Evolutionary conservation across 1,140 invertebrate species (phyloP), one percentile per base, ranked within the genome.

Genomic region (Drosophila ficusphila): DNA sequence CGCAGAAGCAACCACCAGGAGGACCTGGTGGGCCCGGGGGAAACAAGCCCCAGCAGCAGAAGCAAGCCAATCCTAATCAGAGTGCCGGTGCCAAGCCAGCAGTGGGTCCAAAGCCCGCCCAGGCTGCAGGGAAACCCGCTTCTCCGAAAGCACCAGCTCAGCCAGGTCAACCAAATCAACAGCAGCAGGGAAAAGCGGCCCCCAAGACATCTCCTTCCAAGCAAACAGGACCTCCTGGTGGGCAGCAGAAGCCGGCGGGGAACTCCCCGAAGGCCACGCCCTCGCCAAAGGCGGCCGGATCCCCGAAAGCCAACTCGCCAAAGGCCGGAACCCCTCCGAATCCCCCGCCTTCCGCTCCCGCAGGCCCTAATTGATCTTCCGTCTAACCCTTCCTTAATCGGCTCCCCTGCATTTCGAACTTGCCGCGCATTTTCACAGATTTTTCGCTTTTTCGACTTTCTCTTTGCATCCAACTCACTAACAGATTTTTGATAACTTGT

Each of bases 171-270:
- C 18, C 41, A 12, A 53, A 46, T 49, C 34, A 29, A 41, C 18
- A 61, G 16, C 29, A 71, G 5, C 72, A 72, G 31, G 60, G 72
- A 18, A 74, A 69, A 46, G 12, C 42, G 4, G 56, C 48, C 8
- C 64, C 67, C 21, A 85, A 85, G 33, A 41, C 77, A 19, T 82
- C 81, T 16, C 69, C 81, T 12, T 62, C 76, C 11, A 83, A 82
- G 39, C 79, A 82, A 33, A 12, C 77, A 36, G 29, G 58, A 34
- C 33, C 60, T 38, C 21, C 53, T 46, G 42, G 61, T 42, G 42
- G 78, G n/a, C 72, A 64, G 11, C 75, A 76, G 41, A 86, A 85
- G 11, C 60, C 85, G 0, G 69, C 57, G 31, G 67, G 73, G 16
- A 71, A 65, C 5, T 58, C 85, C 3, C 44, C 79, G 5, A 78